phyloP scores from a whole-genome alignment of 2,797 vertebrate species.

The Helicolenus hilgendorfi region DNA sequence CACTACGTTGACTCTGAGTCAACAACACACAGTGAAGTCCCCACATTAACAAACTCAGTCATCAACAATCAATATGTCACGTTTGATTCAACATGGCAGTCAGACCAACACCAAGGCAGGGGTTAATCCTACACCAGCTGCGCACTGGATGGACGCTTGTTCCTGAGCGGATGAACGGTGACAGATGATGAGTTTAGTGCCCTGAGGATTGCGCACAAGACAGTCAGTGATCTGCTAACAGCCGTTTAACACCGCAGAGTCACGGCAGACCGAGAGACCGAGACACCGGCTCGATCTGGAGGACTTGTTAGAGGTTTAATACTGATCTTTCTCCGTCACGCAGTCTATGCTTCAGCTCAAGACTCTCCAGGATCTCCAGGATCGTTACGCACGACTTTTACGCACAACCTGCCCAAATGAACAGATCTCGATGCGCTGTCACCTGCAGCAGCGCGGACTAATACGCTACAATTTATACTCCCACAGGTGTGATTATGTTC shows the following conservation, averaged over 20 bases:
- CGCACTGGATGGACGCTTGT: constrained; percentile 68
- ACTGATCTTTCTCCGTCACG: background rate
- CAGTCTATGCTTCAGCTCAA: background rate
- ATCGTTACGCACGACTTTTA: constrained; percentile 85
- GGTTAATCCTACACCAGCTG: constrained; percentile 79
- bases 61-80: constrained; percentile 14
- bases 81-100: constrained; percentile 37
- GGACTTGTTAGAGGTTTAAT: constrained; percentile 13
- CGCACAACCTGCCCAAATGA: constrained; percentile 53
- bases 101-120: constrained; percentile 50
- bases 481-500: constrained; percentile 76
- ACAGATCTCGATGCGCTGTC: constrained; percentile 39
- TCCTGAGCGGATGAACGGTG: constrained; percentile 82
- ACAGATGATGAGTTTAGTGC: constrained; percentile 84
- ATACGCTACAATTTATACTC: constrained; percentile 11
- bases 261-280: constrained; percentile 30
- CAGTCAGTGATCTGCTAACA: constrained; percentile 80
- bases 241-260: constrained; percentile 64
- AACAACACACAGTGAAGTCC: background rate
- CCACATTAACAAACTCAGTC: background rate
- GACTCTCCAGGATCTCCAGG: constrained; percentile 22
- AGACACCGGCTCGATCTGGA: constrained; percentile 19
- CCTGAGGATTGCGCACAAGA: constrained; percentile 82
- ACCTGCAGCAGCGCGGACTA: constrained; percentile 35
- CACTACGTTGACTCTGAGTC: background rate